phyloP scores from a whole-genome alignment of 2,797 vertebrate genomes.

The Leuciscus waleckii region DNA sequence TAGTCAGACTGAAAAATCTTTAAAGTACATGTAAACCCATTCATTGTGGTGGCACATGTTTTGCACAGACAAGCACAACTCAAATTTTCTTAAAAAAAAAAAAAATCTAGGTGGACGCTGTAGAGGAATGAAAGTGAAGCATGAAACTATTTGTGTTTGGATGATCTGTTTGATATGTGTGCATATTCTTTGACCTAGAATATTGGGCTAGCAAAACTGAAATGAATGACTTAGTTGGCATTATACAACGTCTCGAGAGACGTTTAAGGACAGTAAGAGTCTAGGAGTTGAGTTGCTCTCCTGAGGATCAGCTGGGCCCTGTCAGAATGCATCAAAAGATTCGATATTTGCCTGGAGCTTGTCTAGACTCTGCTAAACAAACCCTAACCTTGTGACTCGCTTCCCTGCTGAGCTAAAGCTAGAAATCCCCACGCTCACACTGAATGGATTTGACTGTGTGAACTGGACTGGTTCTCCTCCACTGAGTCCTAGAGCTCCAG shows the following conservation, averaged over 20 bases:
- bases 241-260: slow-evolving; percentile 39
- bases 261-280: slow-evolving; percentile 33
- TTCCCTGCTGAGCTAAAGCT: slow-evolving; percentile 50
- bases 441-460: slow-evolving; percentile 41
- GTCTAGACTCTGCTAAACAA: slow-evolving; percentile 48
- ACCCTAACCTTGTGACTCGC: slow-evolving; percentile 35
- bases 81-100: not conserved
- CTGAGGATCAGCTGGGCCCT: slow-evolving; percentile 46
- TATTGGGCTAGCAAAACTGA: not conserved
- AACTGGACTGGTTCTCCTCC: slow-evolving; percentile 45
- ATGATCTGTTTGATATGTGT: slow-evolving; percentile 13
- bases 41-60: not conserved
- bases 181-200: slow-evolving; percentile 6
- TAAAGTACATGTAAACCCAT: not conserved
- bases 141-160: not conserved
- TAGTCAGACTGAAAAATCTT: not conserved
- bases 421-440: slow-evolving; percentile 41
- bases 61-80: not conserved
- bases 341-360: slow-evolving; percentile 34
- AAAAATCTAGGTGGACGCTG: not conserved
- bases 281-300: slow-evolving; percentile 33
- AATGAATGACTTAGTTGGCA: slow-evolving; percentile 21
- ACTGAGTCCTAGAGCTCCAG: slow-evolving; percentile 40
- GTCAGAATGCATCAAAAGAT: slow-evolving; percentile 54
- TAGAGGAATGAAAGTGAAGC: not conserved